These are phyloP conservation scores for Heliconius cydno DNA, from an alignment of 2,888 invertebrate genomes.

Conservation along the genomic window DNA sequence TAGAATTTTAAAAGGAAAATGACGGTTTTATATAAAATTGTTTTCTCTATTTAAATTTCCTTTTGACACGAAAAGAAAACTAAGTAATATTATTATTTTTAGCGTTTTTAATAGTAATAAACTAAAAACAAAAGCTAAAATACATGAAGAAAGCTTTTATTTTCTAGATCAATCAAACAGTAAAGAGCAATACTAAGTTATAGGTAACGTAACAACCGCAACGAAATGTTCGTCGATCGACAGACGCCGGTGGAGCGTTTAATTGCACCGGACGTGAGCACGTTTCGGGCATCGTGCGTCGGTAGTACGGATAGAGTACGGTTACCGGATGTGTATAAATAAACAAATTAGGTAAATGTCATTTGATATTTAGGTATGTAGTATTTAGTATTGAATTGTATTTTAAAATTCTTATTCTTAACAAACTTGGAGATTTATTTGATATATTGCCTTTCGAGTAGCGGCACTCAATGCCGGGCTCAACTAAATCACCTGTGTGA, in stretches of 20 bases:
- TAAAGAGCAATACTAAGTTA: background rate
- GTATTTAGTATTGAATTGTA: background rate
- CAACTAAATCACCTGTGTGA: no score
- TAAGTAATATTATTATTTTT: background rate
- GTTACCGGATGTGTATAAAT: constrained; percentile 1
- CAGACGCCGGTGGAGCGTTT: constrained; percentile 33
- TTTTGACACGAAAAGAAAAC: no score
- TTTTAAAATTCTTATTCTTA: no score
- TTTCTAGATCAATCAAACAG: background rate
- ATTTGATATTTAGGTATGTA: background rate
- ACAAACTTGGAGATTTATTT: no score
- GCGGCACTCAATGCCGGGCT: no score
- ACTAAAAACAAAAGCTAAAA: background rate
- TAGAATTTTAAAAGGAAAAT: background rate
- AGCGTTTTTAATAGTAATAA: background rate
- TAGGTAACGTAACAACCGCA: constrained; percentile 17
- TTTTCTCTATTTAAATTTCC: no score
- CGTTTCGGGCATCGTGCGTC: background rate
- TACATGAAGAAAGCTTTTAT: background rate
- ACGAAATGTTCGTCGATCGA: constrained; percentile 29
- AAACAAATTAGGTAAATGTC: constrained; percentile 16
- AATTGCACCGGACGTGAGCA: constrained; percentile 37
- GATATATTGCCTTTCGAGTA: no score
- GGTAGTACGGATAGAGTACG: background rate
- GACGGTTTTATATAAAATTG: no score